Percentiles rank a stretch among this genome's conserved stretches.
These are phyloP conservation scores for Pagrus major DNA, from an alignment of 2,113 vertebrate genomes.

Conservation along the genomic window DNA sequence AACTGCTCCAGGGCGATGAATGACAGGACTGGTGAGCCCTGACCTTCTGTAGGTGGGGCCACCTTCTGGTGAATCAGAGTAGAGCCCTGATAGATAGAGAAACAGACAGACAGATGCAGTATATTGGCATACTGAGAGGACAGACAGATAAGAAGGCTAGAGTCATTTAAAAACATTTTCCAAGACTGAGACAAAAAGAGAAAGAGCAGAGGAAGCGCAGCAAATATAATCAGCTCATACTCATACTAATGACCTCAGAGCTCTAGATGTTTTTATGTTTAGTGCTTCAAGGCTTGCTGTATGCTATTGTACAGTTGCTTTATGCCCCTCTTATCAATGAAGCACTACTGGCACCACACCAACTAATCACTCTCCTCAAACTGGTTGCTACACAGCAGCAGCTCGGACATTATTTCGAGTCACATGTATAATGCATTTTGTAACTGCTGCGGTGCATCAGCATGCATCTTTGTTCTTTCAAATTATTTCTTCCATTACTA, in stretches of 20 bases:
- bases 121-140: not conserved
- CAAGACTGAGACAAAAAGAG: not conserved
- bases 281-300: not conserved
- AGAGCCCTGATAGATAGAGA: conserved; percentile 86
- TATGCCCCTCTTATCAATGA: not conserved
- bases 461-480: not conserved
- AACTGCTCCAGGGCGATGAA: conserved; percentile 94
- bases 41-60: conserved; percentile 87
- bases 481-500: conserved; percentile 12
- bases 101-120: conserved; percentile 2
- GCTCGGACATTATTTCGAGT: not conserved
- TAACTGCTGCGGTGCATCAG: conserved; percentile 8
- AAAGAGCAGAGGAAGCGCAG: not conserved
- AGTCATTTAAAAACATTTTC: not conserved
- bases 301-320: conserved; percentile 3
- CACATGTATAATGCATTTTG: conserved; percentile 1
- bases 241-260: not conserved
- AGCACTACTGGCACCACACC: not conserved
- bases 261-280: not conserved
- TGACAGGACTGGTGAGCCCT: conserved; percentile 90
- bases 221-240: not conserved
- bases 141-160: not conserved
- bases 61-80: conserved; percentile 95
- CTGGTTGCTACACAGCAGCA: not conserved
- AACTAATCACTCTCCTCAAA: not conserved